These are phyloP conservation scores for Andrena haemorrhoa DNA, from an alignment of 2,888 invertebrate genomes.

Conservation along the genomic window DNA sequence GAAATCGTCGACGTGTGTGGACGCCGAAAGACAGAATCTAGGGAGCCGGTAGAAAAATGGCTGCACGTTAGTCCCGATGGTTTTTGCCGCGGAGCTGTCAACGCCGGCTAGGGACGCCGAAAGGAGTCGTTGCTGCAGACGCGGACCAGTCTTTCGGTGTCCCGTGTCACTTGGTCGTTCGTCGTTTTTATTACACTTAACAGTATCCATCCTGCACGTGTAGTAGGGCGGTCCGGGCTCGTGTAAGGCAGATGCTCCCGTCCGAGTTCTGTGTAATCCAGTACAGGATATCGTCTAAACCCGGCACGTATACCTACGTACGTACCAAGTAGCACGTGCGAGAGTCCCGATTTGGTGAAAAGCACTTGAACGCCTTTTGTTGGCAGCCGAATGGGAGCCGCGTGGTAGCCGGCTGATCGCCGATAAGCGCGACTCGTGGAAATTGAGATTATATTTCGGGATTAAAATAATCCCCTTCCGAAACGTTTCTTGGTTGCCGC, in stretches of 20 bases:
- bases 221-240: slow-evolving; percentile 25
- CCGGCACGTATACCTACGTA: not conserved
- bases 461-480: not conserved
- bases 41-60: not conserved
- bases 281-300: slow-evolving; percentile 14
- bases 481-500: not conserved
- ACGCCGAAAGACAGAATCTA: slow-evolving; percentile 3
- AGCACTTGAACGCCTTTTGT: slow-evolving; percentile 53
- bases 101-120: slow-evolving; percentile 15
- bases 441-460: slow-evolving; percentile 10
- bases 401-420: slow-evolving; percentile 5
- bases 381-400: slow-evolving; percentile 15
- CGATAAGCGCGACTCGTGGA: slow-evolving; percentile 10
- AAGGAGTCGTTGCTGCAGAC: slow-evolving; percentile 28
- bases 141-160: slow-evolving; percentile 11
- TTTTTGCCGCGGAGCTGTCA: slow-evolving; percentile 27
- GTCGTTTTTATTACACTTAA: slow-evolving; percentile 54
- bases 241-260: slow-evolving; percentile 30
- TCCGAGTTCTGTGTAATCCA: slow-evolving; percentile 32
- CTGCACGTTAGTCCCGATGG: slow-evolving; percentile 26
- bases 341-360: slow-evolving; percentile 59
- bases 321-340: slow-evolving; percentile 49
- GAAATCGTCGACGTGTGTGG: not conserved
- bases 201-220: slow-evolving; percentile 38
- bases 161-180: slow-evolving; percentile 12